Evolutionary conservation across 2,797 vertebrate genomes (phyloP).

Genomic region (Chrysocyon brachyurus): DNA sequence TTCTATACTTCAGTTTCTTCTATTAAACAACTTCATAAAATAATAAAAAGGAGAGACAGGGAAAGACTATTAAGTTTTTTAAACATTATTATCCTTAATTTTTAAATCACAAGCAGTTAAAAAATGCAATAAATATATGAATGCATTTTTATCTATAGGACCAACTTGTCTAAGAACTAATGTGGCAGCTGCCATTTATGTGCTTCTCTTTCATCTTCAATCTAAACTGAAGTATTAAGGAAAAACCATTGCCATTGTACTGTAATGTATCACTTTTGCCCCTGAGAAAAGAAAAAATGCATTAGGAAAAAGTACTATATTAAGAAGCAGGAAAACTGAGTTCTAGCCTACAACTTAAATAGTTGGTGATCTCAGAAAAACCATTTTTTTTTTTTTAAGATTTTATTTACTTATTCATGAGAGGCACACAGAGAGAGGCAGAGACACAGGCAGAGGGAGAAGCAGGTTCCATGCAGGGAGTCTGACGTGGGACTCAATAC

Average conservation of each 20-base stretch:
- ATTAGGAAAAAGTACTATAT: background rate
- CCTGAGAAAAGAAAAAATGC: background rate
- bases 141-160: constrained; percentile 41
- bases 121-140: constrained; percentile 8
- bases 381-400: background rate
- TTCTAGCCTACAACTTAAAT: constrained; percentile 42
- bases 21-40: constrained; percentile 44
- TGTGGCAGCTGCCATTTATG: background rate
- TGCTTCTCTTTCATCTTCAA: background rate
- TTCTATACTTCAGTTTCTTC: constrained; percentile 17
- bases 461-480: no score
- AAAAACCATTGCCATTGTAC: background rate
- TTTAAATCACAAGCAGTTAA: constrained; percentile 33
- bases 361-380: constrained; percentile 42
- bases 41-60: background rate
- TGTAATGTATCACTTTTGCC: background rate
- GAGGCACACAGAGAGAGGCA: no score
- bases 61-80: background rate
- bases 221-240: background rate
- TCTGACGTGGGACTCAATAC: no score
- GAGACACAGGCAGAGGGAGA: no score
- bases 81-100: background rate
- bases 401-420: no score
- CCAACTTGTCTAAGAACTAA: constrained; percentile 26
- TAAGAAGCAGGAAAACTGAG: background rate